phyloP scores from a whole-genome alignment of 2,888 invertebrate species.

The Pheosia gnoma region DNA sequence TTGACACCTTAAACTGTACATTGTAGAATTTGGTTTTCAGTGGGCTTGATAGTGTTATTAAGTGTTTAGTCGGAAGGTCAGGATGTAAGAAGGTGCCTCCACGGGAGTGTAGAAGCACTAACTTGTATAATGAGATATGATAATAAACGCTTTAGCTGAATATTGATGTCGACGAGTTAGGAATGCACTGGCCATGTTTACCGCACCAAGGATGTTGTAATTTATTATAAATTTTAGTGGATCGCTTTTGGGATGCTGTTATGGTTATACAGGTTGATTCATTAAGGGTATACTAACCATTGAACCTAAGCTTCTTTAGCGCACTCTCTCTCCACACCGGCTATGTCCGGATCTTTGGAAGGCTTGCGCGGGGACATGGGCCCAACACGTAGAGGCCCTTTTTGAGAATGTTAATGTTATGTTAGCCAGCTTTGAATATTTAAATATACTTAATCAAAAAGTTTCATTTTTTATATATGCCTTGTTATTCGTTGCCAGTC shows the following conservation, averaged over 20 bases:
- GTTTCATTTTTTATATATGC: not conserved
- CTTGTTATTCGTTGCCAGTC: not conserved
- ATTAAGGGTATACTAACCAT: too few species aligned
- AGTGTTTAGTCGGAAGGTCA: conserved; percentile 69
- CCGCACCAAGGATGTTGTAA: conserved; percentile 42
- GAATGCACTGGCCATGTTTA: conserved; percentile 76
- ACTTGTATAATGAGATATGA: conserved; percentile 85
- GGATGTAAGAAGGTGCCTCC: conserved; percentile 74
- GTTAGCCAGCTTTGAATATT: too few species aligned
- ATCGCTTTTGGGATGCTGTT: conserved; percentile 19
- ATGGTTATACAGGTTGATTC: too few species aligned
- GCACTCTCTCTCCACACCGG: too few species aligned
- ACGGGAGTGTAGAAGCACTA: conserved; percentile 76
- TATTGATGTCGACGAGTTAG: conserved; percentile 81
- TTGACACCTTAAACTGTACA: conserved; percentile 29
- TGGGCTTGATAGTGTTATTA: conserved; percentile 52
- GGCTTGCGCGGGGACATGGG: too few species aligned
- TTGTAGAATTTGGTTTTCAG: conserved; percentile 44
- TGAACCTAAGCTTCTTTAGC: too few species aligned
- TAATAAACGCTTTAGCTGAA: conserved; percentile 82
- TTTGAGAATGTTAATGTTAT: too few species aligned
- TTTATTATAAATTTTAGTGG: conserved; percentile 35
- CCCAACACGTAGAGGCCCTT: too few species aligned
- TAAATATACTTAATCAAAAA: too few species aligned
- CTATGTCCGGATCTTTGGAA: too few species aligned